A percentile compares a stretch with the other conserved stretches of the same genome.
Conservation (phyloP, 1,140 invertebrate species). For the Sycobia sp. region DNA sequence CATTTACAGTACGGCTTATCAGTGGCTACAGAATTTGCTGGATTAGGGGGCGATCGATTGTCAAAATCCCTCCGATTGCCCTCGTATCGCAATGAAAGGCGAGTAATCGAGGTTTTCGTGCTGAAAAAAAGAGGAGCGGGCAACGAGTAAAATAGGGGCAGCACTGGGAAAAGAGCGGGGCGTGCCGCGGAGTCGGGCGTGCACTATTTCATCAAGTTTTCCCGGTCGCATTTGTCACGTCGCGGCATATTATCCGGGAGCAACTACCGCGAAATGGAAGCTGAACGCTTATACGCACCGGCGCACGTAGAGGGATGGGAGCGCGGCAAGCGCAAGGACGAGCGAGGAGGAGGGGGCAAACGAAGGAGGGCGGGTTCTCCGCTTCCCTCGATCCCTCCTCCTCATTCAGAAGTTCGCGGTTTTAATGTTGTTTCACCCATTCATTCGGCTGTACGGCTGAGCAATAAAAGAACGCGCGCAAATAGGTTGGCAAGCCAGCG, state of each 20-base stretch:
- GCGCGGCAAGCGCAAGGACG: background rate
- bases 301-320: too few relatives aligned
- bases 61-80: background rate
- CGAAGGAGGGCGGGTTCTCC: background rate
- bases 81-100: background rate
- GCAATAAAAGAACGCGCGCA: background rate
- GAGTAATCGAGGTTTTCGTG: background rate
- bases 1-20: too few relatives aligned
- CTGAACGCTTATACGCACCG: too few relatives aligned
- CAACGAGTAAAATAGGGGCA: too few relatives aligned
- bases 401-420: too few relatives aligned
- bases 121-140: background rate
- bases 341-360: background rate
- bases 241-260: conserved; percentile 4
- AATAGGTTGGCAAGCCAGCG: background rate
- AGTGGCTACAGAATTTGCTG: too few relatives aligned
- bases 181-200: too few relatives aligned
- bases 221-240: conserved; percentile 12
- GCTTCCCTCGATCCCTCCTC: background rate
- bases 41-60: background rate
- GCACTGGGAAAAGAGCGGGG: too few relatives aligned
- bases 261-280: conserved; percentile 28
- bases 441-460: background rate
- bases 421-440: conserved; percentile 24
- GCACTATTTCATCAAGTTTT: conserved; percentile 27